Evolutionary conservation across 2,113 vertebrate species (phyloP).

Genomic region (Platysternon megacephalum): DNA sequence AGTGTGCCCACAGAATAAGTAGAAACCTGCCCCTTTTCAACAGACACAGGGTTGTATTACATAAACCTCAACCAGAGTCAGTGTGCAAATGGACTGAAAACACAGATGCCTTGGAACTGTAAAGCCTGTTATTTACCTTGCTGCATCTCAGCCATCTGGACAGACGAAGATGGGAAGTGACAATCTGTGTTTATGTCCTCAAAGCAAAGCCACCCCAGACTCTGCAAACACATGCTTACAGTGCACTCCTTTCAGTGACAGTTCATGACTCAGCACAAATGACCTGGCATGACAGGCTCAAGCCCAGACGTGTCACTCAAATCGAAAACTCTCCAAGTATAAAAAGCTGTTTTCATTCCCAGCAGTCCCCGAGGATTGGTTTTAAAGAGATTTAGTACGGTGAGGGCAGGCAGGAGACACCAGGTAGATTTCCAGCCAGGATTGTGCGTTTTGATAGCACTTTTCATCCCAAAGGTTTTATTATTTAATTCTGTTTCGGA

Average conservation of each 20-base stretch:
- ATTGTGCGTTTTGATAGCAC: accelerated
- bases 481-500: not conserved
- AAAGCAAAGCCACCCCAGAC: accelerated
- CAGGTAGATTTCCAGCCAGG: not conserved
- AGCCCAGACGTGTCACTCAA: not conserved
- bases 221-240: accelerated
- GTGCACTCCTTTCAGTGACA: accelerated
- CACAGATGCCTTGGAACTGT: not conserved
- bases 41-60: not conserved
- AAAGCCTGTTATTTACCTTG: accelerated
- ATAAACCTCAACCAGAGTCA: not conserved
- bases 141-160: not conserved
- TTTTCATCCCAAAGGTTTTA: not conserved
- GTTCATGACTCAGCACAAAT: not conserved
- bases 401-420: not conserved
- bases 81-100: not conserved
- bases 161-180: not conserved
- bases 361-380: accelerated
- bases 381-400: accelerated
- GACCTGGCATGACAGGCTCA: accelerated
- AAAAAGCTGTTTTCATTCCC: accelerated
- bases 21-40: not conserved
- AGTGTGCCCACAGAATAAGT: not conserved
- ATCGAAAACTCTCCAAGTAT: accelerated
- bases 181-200: not conserved